Evolutionary conservation across 2,113 vertebrate species (phyloP), one percentile per base, ranked within the genome.

Genomic region (Rynchops niger): DNA sequence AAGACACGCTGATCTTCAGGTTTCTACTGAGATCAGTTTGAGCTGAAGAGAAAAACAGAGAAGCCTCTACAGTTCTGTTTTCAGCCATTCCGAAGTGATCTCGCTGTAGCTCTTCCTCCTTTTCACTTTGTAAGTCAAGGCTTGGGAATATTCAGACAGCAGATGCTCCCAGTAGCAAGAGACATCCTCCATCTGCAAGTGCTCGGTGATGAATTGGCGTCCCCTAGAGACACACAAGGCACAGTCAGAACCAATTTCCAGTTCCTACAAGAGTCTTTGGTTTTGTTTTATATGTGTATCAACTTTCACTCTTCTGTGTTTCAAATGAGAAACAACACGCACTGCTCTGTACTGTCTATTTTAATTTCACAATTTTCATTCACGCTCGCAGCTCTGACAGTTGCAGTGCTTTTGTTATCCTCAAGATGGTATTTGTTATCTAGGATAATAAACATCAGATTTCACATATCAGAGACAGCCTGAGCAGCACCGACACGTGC

Each of bases 141-240:
- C 97, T 69, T 97, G 98, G 87, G 99, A 98, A 62, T 99, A 99
- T 62, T 98, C 98, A 9, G 97, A 98, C 78, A 99, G 98, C 66
- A 99, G 98, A 73, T 91, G 98, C 95, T 99, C 98, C 99, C 99
- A 99, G 98, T 99, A 99, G 97, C 99, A 99, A 83, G 98, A 99
- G 76, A 99, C 78, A 8, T 99, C 99, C 67, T 99, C 98, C 99
- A 99, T 99, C 38, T 85, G 97, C 95, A 99, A 98, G 94, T 99
- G 98, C 76, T 99, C 95, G 8, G 97, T 95, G 95, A 99, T 99
- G 97, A 99, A 99, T 29, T 97, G 98, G 93, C 96, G 98, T 72
- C 99, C 99, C 96, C 99, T 99, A 96, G 65, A 94, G 52, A 97
- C 38, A 97, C 73, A 91, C 87, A 86, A 92, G 82, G 47, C 82